These are phyloP conservation scores for Andrena cerasifolii DNA, from an alignment of 1,140 invertebrate species.

Conservation along the genomic window DNA sequence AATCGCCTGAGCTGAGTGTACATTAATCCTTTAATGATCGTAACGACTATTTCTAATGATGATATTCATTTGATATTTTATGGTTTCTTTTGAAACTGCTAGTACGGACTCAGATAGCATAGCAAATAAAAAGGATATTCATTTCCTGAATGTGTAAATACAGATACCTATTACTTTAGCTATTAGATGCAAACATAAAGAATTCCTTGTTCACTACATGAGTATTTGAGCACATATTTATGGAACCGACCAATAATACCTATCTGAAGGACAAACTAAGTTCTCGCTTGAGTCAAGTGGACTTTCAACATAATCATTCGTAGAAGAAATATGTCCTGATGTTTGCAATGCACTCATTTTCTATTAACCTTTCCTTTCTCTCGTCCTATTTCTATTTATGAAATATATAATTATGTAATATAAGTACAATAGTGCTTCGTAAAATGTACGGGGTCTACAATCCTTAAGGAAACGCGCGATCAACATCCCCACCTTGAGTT, in stretches of 20 bases:
- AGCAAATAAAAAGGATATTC: not conserved
- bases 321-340: slow-evolving; percentile 61
- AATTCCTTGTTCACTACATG: not conserved
- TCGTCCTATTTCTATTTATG: not conserved
- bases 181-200: slow-evolving; percentile 31
- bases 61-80: slow-evolving; percentile 47
- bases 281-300: too few species aligned
- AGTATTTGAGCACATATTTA: not conserved
- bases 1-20: not conserved
- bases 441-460: too few species aligned
- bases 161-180: too few species aligned
- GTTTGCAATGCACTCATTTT: slow-evolving; percentile 65
- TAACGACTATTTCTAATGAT: slow-evolving; percentile 30
- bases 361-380: not conserved
- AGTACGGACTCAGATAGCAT: slow-evolving; percentile 4
- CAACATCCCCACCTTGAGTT: too few species aligned
- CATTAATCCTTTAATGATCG: not conserved
- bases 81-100: slow-evolving; percentile 37
- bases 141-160: slow-evolving; percentile 25
- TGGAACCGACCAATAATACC: slow-evolving; percentile 12
- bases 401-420: too few species aligned
- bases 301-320: too few species aligned
- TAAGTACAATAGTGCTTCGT: too few species aligned
- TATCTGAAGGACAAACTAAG: slow-evolving; percentile 29
- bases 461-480: too few species aligned